Base-by-base conservation (phyloP, 2,113 vertebrate species). In the Pterocles orientalis region DNA sequence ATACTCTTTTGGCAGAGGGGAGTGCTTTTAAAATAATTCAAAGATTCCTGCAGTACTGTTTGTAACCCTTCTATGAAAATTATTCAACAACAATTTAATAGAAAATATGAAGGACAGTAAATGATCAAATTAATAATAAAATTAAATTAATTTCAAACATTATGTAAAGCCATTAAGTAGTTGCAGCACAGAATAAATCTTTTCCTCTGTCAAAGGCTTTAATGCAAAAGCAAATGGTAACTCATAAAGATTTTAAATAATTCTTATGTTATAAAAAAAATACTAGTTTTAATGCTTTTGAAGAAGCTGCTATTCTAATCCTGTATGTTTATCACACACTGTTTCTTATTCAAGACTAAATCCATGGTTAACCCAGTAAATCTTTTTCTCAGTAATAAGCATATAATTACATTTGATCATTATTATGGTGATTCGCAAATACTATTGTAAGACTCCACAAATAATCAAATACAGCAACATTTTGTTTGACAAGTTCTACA, bases 381-480 rank as follows among this genome's bases (percentile, higher is more conserved):
- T 84, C 47, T 80, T 50, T 86, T 90, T 65, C 79, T 77, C 75
- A 54, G 17, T 70, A 76, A 69, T 61, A 92, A 57, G 65, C 68
- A 29, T 64, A 58, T 92, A 94, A 96, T 94, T 84, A 31, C 43
- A 87, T 96, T 95, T 85, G 84, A 72, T 68, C 56, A 70, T 70
- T 79, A 41, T 61, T 90, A 33, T 21, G 9, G 25, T 79, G 84
- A 77, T 88, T 90, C 51, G 80, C 19, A 86, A 90, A 73, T 51
- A 14, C 29, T 43, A 17, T 61, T 87, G 24, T 91, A 86, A 66
- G 33, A 61, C 16, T 85, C 14, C 43, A 61, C 20, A 71, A 91
- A 60, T 80, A 92, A 88, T 82, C 54, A 92, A 76, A 93, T 86
- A 72, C 21, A 58, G 14, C 61, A 68, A 26, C 7, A 29, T 94